Conservation (phyloP, 2,888 invertebrate genomes). For the Metallyticus violacea region DNA sequence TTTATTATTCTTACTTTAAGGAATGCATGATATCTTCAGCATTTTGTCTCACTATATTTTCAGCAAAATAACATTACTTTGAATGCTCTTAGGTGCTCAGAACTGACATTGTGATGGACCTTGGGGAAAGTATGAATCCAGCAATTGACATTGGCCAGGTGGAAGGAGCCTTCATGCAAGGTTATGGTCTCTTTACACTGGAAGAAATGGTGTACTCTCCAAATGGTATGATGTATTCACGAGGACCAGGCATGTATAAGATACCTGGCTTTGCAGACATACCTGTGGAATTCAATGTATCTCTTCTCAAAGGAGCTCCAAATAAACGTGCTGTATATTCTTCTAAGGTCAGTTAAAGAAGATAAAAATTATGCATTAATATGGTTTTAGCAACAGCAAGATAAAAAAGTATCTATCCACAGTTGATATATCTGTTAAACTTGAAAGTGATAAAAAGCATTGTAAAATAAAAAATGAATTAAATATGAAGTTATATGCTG, state of each 20-base stretch:
- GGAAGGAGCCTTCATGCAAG: constrained; percentile 93
- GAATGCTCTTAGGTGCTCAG: constrained; percentile 64
- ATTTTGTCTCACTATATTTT: no score
- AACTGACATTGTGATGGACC: constrained; percentile 95
- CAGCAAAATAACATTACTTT: no score
- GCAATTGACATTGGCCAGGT: constrained; percentile 96
- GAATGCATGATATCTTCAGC: no score
- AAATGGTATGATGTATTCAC: constrained; percentile 73
- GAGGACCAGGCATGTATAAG: constrained; percentile 93
- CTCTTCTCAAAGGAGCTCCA: constrained; percentile 80
- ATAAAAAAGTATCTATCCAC: neutral
- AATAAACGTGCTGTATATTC: constrained; percentile 92
- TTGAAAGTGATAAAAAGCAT: no score
- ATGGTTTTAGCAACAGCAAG: neutral
- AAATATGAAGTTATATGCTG: no score
- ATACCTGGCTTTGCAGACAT: constrained; percentile 91
- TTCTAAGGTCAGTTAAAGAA: constrained; percentile 71
- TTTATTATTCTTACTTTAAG: no score
- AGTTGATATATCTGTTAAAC: no score
- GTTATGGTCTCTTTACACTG: constrained; percentile 86
- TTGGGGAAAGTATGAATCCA: constrained; percentile 92
- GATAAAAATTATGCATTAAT: neutral
- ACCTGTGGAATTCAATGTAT: constrained; percentile 88
- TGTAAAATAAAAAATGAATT: no score
- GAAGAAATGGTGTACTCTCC: constrained; percentile 89